Evolutionary conservation across 2,888 invertebrate genomes (phyloP), one percentile per base, ranked within the genome.

Genomic region (Folsomia manolachei): DNA sequence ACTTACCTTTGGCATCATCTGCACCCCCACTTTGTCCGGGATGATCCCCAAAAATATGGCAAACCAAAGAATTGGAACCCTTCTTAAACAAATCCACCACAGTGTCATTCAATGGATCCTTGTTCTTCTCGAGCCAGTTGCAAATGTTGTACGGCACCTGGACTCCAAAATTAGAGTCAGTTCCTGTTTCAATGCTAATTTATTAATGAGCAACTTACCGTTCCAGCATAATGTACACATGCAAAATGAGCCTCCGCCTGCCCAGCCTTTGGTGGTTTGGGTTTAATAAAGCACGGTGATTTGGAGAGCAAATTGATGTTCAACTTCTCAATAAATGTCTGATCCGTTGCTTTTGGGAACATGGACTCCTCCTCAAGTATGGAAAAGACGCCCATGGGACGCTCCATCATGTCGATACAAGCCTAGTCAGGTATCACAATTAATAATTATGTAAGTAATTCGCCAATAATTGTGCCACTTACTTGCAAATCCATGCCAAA

Each of bases 331-430:
- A 94, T 92, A 88, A 98, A 98, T 85, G 98, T 97, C 87, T 89
- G 91, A 86, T 99, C 99, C 82, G 96, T 95, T 84, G 98, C 98
- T 89, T 99, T 99, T 86, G 99, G 99, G 92, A 99, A 99, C 95
- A 99, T 98, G 93, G 97, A 97, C 89, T 99, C 99, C 91, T 99
- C 99, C 88, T 99, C 99, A 89, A 99, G 94, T 88, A 99, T 99
- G 88, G 98, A 98, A 86, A 99, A 90, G 90, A 99, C 96, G 91
- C 99, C 99, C 95, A 99, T 95, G 84, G 99, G 99, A 97, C 98
- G 96, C 89, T 96, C 95, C 85, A 97, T 95, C 83, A 98, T 90
- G 86, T 98, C 97, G 87, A 98, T 97, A 89, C 97, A 97, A 87
- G 95, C 95, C 84, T 94, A n/a, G n/a, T n/a, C n/a, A n/a, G n/a